Evolutionary conservation across 2,113 vertebrate species (phyloP).

Genomic region (Mustelus asterias): DNA sequence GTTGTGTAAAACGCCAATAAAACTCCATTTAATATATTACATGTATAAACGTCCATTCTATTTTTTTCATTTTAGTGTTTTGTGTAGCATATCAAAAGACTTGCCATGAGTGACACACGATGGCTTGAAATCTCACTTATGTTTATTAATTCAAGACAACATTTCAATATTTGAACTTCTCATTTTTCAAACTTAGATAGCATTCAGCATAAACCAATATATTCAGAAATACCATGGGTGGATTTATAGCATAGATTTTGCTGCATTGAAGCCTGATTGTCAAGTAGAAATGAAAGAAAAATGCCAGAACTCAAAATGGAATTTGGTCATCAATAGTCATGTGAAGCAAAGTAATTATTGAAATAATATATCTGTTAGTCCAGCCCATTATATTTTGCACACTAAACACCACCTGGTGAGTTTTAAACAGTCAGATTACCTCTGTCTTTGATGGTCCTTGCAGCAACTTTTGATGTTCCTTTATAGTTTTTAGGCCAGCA

Average conservation of each 20-base stretch:
- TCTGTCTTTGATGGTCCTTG: constrained; percentile 52
- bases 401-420: not conserved
- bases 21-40: not conserved
- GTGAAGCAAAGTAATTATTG: not conserved
- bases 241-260: not conserved
- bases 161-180: not conserved
- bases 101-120: not conserved
- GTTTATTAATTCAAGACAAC: not conserved
- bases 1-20: not conserved
- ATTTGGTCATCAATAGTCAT: not conserved
- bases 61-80: not conserved
- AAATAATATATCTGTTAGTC: not conserved
- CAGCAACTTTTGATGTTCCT: constrained; percentile 58
- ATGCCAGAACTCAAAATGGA: not conserved
- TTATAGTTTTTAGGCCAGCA: constrained; percentile 53
- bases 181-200: not conserved
- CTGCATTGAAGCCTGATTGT: not conserved
- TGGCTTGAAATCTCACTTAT: not conserved
- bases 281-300: not conserved
- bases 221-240: not conserved
- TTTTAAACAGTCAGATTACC: constrained; percentile 49
- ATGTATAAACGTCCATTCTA: not conserved
- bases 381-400: not conserved
- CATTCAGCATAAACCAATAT: not conserved
- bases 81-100: not conserved